phyloP scores from a whole-genome alignment of 2,113 vertebrate species.

The Cyphomyrus plagiostoma region DNA sequence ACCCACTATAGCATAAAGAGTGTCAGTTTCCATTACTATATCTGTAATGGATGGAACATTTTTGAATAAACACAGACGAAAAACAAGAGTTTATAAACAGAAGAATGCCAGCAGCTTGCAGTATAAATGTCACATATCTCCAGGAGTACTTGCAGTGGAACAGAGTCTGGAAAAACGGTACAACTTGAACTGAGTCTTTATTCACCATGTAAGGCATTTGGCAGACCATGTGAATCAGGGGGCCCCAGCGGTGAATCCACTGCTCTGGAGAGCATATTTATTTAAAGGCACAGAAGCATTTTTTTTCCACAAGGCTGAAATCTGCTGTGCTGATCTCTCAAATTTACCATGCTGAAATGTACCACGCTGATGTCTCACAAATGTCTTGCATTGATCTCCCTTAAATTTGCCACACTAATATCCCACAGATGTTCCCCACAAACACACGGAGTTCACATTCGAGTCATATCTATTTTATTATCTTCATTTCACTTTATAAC shows the following conservation, averaged over 20 bases:
- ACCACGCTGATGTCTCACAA: neutral
- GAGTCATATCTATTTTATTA: neutral
- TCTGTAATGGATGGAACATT: neutral
- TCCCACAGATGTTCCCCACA: neutral
- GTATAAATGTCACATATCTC: neutral
- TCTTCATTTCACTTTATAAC: neutral
- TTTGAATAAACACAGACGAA: neutral
- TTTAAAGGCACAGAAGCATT: neutral
- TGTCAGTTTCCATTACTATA: neutral
- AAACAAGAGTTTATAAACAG: neutral
- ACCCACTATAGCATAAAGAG: neutral
- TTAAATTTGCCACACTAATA: neutral
- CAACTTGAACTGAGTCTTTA: constrained; percentile 9
- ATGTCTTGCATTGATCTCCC: neutral
- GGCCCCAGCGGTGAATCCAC: neutral
- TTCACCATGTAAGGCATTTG: constrained; percentile 11
- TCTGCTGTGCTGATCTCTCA: neutral
- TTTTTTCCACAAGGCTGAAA: neutral
- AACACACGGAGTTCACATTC: neutral
- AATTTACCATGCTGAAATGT: neutral
- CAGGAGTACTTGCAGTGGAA: neutral
- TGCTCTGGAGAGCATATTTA: constrained; percentile 1
- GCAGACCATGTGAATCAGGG: neutral
- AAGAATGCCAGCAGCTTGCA: neutral
- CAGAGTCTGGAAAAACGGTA: neutral